phyloP scores from a whole-genome alignment of 2,797 vertebrate genomes.

The Allenopithecus nigroviridis region DNA sequence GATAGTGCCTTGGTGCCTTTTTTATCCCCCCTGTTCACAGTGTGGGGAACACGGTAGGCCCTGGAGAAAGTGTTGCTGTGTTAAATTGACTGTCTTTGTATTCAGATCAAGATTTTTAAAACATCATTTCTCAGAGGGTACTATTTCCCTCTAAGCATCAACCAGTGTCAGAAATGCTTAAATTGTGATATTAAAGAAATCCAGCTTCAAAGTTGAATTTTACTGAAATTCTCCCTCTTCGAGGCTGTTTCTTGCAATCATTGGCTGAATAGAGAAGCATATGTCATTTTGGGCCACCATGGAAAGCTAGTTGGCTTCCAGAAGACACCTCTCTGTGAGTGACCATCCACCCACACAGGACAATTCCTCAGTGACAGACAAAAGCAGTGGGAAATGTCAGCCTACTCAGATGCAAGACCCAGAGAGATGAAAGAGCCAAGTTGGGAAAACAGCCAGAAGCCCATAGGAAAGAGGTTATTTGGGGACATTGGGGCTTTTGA shows the following conservation, averaged over 20 bases:
- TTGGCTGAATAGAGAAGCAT: neutral
- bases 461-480: neutral
- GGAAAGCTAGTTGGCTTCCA: neutral
- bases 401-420: neutral
- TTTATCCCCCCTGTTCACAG: neutral
- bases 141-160: neutral
- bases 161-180: constrained; percentile 19
- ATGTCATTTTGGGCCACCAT: neutral
- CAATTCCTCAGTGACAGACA: neutral
- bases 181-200: constrained; percentile 12
- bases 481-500: neutral
- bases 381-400: neutral
- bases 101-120: constrained; percentile 11
- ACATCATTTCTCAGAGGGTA: constrained; percentile 5
- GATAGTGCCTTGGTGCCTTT: neutral
- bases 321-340: neutral
- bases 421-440: neutral
- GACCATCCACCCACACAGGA: neutral
- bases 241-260: neutral
- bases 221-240: neutral
- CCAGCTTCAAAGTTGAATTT: neutral
- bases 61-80: neutral
- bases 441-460: neutral
- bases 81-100: constrained; percentile 18
- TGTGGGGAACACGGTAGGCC: neutral